Percentiles rank a stretch among this genome's conserved stretches.
These are phyloP conservation scores for Lophius piscatorius DNA, from an alignment of 2,113 vertebrate genomes.

Conservation along the genomic window DNA sequence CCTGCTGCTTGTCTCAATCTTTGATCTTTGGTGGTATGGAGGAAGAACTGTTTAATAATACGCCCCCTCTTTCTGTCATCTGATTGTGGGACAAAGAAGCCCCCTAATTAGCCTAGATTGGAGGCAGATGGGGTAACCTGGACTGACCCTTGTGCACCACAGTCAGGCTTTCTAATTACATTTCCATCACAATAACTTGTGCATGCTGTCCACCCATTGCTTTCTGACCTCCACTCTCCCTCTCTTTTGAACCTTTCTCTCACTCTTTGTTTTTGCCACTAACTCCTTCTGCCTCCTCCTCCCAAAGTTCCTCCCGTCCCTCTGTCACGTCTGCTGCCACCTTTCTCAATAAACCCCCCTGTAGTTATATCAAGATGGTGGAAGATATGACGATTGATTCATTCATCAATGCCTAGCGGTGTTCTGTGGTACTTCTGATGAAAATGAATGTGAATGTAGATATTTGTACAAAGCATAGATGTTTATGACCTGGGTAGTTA, in stretches of 20 bases:
- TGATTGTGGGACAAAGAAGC: slow-evolving; percentile 80
- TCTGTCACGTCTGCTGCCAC: slow-evolving; percentile 63
- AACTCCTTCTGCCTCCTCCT: slow-evolving; percentile 66
- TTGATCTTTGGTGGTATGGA: slow-evolving; percentile 50
- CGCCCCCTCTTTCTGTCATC: slow-evolving; percentile 60
- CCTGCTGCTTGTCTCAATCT: slow-evolving; percentile 64
- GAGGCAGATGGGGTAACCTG: slow-evolving; percentile 84
- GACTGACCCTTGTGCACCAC: slow-evolving; percentile 74
- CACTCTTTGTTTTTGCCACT: slow-evolving; percentile 68
- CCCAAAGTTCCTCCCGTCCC: slow-evolving; percentile 63
- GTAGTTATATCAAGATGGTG: too few species aligned
- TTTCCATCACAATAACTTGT: slow-evolving; percentile 87
- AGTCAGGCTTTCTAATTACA: slow-evolving; percentile 78
- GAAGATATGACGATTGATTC: too few species aligned
- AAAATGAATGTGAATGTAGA: too few species aligned
- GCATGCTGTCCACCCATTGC: slow-evolving; percentile 77
- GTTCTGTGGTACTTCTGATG: too few species aligned
- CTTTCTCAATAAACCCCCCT: slow-evolving; percentile 26
- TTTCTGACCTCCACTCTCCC: slow-evolving; percentile 82
- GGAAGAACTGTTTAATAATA: slow-evolving; percentile 70
- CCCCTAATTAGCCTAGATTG: slow-evolving; percentile 82
- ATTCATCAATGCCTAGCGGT: too few species aligned
- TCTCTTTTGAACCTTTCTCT: slow-evolving; percentile 65
- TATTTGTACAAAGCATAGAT: too few species aligned
- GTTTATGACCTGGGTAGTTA: too few species aligned